A percentile compares a stretch with the other conserved stretches of the same genome.
Evolutionary conservation across 2,797 vertebrate genomes (phyloP).

Genomic region (Phalloptychus januarius): DNA sequence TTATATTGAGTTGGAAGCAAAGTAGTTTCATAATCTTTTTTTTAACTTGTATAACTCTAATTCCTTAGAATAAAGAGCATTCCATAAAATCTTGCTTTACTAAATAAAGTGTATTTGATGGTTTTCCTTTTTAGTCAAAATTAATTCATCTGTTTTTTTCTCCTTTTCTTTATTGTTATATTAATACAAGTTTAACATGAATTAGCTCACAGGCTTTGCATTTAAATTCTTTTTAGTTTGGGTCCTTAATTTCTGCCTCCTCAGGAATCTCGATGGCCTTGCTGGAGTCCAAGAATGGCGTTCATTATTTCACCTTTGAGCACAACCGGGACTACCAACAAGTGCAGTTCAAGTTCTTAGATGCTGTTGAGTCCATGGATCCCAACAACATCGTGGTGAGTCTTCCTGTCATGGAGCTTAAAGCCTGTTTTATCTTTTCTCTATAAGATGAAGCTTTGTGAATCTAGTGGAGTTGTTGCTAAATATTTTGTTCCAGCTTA

Average conservation of each 20-base stretch:
- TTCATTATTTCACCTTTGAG: conserved; percentile 91
- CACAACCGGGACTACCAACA: conserved; percentile 96
- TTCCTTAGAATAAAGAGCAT: background rate
- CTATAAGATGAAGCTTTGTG: background rate
- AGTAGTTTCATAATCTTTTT: background rate
- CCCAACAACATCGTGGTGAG: conserved; percentile 96
- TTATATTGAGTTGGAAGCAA: background rate
- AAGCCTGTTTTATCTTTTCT: background rate
- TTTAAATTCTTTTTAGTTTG: background rate
- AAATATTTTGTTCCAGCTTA: background rate
- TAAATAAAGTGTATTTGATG: background rate
- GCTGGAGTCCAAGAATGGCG: conserved; percentile 85
- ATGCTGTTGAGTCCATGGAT: conserved; percentile 96
- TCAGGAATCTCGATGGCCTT: conserved; percentile 92
- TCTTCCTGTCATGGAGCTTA: background rate
- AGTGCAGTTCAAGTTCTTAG: conserved; percentile 94
- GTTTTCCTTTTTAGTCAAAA: background rate
- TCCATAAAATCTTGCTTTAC: background rate
- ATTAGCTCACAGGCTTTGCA: background rate
- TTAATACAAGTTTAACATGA: background rate
- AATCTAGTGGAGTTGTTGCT: background rate
- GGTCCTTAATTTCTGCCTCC: conserved; percentile 1
- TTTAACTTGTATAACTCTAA: background rate
- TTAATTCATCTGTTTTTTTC: background rate
- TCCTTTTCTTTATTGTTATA: background rate